These are phyloP conservation scores for Cephalopholis sonnerati DNA, from an alignment of 2,113 vertebrate species.

Conservation along the genomic window DNA sequence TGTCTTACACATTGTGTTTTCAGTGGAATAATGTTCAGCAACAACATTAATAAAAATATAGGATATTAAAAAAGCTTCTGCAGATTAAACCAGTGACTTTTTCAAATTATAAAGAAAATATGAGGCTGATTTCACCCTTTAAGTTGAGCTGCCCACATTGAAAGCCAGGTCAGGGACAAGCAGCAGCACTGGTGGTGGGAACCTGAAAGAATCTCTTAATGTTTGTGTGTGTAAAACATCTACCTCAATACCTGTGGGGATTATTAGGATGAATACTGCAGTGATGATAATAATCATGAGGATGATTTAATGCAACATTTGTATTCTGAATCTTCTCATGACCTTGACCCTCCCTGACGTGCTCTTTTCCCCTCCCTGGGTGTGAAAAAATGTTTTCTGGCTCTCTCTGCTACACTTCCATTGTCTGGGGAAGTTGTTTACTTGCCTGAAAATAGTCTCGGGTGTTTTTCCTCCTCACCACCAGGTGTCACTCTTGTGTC, in stretches of 20 bases:
- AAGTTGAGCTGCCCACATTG: background rate
- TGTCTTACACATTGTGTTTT: background rate
- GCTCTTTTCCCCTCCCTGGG: background rate
- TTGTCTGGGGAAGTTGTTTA: constrained; percentile 74
- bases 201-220: background rate
- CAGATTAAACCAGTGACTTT: background rate
- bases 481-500: constrained; percentile 86
- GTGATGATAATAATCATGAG: constrained; percentile 19
- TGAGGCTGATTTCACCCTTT: background rate
- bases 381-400: constrained; percentile 25
- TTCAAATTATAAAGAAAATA: background rate
- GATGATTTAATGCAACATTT: background rate
- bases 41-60: background rate
- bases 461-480: constrained; percentile 73
- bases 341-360: constrained; percentile 6
- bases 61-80: background rate
- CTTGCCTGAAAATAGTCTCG: constrained; percentile 11
- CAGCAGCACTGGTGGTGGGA: background rate
- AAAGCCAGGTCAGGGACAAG: background rate
- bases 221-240: constrained; percentile 7
- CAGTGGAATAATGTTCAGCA: background rate
- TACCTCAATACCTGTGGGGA: background rate
- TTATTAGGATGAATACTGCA: constrained; percentile 9
- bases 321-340: background rate
- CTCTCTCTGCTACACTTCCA: constrained; percentile 32